Conservation (phyloP, 2,888 invertebrate species). For the Spialia ferax region DNA sequence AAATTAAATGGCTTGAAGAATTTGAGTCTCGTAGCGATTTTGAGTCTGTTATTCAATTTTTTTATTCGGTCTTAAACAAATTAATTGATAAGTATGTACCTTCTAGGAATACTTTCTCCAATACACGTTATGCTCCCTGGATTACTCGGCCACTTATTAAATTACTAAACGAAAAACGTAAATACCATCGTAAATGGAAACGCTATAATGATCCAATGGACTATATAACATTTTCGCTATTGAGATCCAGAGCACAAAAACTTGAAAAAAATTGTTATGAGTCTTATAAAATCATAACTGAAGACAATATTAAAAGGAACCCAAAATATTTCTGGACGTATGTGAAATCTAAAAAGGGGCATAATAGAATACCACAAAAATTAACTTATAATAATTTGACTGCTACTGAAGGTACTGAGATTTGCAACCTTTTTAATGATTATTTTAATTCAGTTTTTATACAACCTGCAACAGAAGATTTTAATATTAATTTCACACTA, state of each 20-base stretch:
- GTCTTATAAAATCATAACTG: neutral
- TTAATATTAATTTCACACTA: neutral
- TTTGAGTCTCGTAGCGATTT: neutral
- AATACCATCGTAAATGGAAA: constrained; percentile 7
- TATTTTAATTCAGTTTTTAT: constrained; percentile 1
- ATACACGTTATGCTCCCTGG: neutral
- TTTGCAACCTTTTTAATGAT: neutral
- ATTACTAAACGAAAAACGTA: neutral
- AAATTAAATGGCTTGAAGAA: constrained; percentile 2
- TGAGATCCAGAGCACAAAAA: neutral
- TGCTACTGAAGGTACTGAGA: neutral
- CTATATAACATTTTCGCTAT: neutral
- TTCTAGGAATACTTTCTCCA: neutral
- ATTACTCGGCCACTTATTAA: neutral
- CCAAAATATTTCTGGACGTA: constrained; percentile 1
- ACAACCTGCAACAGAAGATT: neutral
- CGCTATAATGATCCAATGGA: neutral
- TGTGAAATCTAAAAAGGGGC: neutral
- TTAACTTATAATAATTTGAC: neutral
- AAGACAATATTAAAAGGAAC: neutral
- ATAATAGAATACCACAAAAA: neutral
- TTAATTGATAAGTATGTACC: neutral
- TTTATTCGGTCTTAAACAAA: neutral
- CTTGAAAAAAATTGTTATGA: constrained; percentile 1
- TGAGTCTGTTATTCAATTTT: neutral